Base-by-base conservation (phyloP, 2,888 invertebrate genomes). In the Elmis aenea region DNA sequence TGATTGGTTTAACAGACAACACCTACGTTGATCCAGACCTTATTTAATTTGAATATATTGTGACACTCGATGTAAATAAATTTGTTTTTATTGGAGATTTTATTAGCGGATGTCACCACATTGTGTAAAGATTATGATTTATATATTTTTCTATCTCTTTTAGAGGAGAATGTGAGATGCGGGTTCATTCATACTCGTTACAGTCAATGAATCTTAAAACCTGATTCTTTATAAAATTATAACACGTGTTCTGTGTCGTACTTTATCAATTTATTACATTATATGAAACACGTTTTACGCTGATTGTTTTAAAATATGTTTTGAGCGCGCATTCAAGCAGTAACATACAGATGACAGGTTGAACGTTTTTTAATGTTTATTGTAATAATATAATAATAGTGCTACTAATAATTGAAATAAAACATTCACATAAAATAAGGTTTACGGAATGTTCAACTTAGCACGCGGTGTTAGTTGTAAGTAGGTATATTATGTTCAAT, bases 21-120 rank as follows among this genome's bases (percentile, higher is more conserved):
- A 28, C 47, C 37, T 32, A 42, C 42, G 33, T 30, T 38, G 30
- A 38, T 40, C 29, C 26, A 31, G 37, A 39, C 49, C 46, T 46
- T 49, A 52, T 55, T 61, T 64, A 63, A 64, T 64, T 62, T 64
- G 63, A 64, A 64, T 64, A 62, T 64, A 64, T 63, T 59, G 52
- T 56, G 61, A 64, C 62, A 57, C 46, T 46, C 48, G 50, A 49
- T 42, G 51, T 45, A 48, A 49, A 56, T 60, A 62, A 60, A 60
- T 61, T 56, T 48, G 52, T 52, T 56, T 61, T 62, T 54, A 55
- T 54, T 55, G 37, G 42, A 26, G 48, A 45, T 51, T 51, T 50
- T 46, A 48, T 43, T 49, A 51, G 48, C 50, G 36, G 42, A 43
- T 47, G 55, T 55, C 53, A 40, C 50, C 52, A 51, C 52, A 53